These are phyloP conservation scores for Pteropus alecto DNA, from an alignment of 2,113 vertebrate species.

Conservation along the genomic window DNA sequence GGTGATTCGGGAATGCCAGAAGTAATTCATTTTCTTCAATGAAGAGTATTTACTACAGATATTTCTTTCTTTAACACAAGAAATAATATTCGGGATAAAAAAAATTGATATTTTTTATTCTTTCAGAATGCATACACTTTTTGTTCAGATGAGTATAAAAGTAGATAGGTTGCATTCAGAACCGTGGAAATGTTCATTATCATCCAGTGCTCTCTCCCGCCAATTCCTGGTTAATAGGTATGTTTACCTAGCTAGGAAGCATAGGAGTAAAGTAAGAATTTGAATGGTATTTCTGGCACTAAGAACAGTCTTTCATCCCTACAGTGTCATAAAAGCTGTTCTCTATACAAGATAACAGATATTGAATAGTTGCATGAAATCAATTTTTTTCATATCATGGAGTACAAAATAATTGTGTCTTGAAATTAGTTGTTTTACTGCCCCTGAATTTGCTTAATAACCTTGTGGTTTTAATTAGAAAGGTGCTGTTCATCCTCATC, in stretches of 20 bases:
- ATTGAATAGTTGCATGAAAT: neutral
- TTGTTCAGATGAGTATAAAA: neutral
- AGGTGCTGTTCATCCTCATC: neutral
- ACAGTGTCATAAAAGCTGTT: neutral
- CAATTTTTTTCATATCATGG: neutral
- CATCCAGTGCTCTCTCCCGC: neutral
- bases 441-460: neutral
- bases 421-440: neutral
- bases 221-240: neutral
- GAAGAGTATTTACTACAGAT: neutral
- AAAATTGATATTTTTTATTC: neutral
- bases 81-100: conserved; percentile 12
- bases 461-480: neutral
- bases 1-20: neutral
- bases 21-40: neutral
- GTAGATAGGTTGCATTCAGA: neutral
- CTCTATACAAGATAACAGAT: neutral
- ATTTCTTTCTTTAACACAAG: conserved; percentile 16
- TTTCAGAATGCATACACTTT: neutral
- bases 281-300: neutral
- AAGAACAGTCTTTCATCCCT: neutral
- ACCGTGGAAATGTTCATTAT: neutral
- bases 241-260: neutral
- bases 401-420: neutral
- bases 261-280: neutral